A percentile compares a stretch with the other conserved stretches of the same genome.
Evolutionary conservation across 2,113 vertebrate species (phyloP).

Genomic region (Tragelaphus strepsiceros): DNA sequence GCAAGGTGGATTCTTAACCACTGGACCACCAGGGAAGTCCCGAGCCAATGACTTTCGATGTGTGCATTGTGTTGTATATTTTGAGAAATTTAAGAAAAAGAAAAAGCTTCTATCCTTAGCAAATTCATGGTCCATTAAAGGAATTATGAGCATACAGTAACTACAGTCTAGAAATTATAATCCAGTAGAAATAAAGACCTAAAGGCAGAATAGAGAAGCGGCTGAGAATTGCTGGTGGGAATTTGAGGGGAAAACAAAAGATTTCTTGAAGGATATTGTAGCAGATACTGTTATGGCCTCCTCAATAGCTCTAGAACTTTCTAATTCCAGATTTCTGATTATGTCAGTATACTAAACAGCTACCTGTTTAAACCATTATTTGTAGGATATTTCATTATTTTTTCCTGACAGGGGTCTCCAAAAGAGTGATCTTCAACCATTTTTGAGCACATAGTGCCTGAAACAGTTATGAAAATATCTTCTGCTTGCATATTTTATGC

Average conservation of each 20-base stretch:
- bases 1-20: background rate
- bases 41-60: background rate
- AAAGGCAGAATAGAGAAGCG: background rate
- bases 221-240: background rate
- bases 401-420: background rate
- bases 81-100: background rate
- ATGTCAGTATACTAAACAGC: background rate
- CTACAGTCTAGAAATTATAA: background rate
- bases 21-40: background rate
- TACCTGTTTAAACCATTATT: background rate
- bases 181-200: background rate
- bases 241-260: background rate
- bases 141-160: background rate
- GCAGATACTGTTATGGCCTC: no score
- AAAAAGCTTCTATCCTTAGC: background rate
- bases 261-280: background rate
- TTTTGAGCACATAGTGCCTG: background rate
- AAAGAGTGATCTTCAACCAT: background rate
- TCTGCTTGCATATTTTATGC: background rate
- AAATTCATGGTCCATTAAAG: background rate
- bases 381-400: background rate
- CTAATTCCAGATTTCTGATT: background rate
- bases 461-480: background rate
- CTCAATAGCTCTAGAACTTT: background rate
- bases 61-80: fast-evolving